A percentile compares a stretch with the other conserved stretches of the same genome.
These are phyloP conservation scores for Malachius bipustulatus DNA, from an alignment of 2,888 invertebrate genomes.

Conservation along the genomic window DNA sequence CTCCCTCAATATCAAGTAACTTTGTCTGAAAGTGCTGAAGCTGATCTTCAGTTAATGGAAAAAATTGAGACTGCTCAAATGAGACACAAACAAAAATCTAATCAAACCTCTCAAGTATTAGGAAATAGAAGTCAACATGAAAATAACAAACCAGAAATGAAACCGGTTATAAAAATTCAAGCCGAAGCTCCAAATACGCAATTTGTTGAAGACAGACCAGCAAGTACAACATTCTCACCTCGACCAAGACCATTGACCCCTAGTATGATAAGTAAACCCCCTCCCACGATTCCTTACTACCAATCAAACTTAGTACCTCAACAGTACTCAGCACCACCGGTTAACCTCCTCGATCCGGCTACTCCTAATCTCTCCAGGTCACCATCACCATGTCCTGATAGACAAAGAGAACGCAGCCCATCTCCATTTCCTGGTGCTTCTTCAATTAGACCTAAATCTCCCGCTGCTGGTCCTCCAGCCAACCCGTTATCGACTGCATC, in stretches of 20 bases:
- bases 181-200: constrained; percentile 33
- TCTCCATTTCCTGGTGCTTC: constrained; percentile 28
- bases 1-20: constrained; percentile 55
- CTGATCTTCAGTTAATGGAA: constrained; percentile 25
- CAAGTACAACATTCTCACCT: constrained; percentile 42
- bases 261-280: constrained; percentile 60
- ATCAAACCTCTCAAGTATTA: neutral
- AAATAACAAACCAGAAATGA: constrained; percentile 6
- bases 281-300: constrained; percentile 64
- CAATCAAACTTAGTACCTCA: constrained; percentile 66
- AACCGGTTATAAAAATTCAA: constrained; percentile 13
- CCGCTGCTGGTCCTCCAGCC: constrained; percentile 59
- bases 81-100: constrained; percentile 19
- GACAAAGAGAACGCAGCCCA: constrained; percentile 28
- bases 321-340: constrained; percentile 47
- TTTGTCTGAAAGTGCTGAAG: constrained; percentile 33
- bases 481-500: constrained; percentile 44
- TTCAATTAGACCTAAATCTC: constrained; percentile 47
- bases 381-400: constrained; percentile 46
- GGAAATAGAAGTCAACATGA: neutral
- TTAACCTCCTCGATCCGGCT: constrained; percentile 48
- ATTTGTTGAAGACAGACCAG: constrained; percentile 45
- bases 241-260: constrained; percentile 52
- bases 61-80: constrained; percentile 23
- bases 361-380: constrained; percentile 49